These are phyloP conservation scores for Prochilodus magdalenae DNA, from an alignment of 2,113 vertebrate species.

Conservation along the genomic window DNA sequence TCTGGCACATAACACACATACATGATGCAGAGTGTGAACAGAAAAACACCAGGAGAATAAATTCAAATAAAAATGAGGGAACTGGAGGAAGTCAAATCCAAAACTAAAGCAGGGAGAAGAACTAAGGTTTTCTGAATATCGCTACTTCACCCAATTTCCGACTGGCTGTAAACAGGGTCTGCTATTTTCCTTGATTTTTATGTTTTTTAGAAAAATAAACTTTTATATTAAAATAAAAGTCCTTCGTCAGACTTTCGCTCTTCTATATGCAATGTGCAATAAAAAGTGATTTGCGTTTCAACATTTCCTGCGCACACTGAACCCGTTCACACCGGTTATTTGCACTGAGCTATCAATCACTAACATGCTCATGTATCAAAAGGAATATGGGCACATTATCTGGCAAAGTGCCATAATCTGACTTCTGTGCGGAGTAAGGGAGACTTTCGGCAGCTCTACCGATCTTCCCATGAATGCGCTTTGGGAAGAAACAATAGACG, in stretches of 20 bases:
- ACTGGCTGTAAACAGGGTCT: conserved; percentile 39
- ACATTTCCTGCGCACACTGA: background rate
- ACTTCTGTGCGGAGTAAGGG: background rate
- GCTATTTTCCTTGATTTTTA: conserved; percentile 13
- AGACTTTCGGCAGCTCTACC: background rate
- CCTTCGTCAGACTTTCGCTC: conserved; percentile 37
- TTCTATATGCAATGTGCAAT: conserved; percentile 13
- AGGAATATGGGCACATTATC: background rate
- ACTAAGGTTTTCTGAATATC: background rate
- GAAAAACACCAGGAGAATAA: background rate
- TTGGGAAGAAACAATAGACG: background rate
- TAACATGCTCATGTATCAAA: background rate
- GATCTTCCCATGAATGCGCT: background rate
- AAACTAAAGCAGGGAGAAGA: background rate
- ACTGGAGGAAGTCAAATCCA: too few species aligned
- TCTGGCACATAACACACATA: background rate
- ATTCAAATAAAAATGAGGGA: background rate
- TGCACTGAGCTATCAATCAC: background rate
- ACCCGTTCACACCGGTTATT: background rate
- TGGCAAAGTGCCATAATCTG: background rate
- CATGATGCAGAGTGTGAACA: background rate
- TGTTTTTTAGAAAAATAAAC: conserved; percentile 65
- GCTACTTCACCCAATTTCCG: background rate
- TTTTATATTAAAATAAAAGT: conserved; percentile 62
- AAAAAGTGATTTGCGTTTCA: background rate